Evolutionary conservation across 1,140 invertebrate species (phyloP).

Genomic region (Drosophila nannoptera): DNA sequence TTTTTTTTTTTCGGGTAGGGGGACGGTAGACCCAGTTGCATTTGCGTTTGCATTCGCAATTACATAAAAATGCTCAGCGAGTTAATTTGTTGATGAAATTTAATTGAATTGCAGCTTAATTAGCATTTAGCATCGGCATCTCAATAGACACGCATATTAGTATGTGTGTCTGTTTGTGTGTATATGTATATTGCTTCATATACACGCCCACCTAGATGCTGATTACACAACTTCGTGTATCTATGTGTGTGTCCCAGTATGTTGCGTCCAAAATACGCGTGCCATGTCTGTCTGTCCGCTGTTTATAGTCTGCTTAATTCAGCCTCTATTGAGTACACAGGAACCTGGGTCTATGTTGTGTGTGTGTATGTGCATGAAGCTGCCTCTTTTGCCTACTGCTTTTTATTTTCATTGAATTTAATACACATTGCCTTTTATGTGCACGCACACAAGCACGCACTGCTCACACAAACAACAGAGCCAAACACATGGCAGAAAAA

Average conservation of each 20-base stretch:
- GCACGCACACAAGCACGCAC: conserved; percentile 28
- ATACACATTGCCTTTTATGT: conserved; percentile 59
- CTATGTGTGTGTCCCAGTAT: conserved; percentile 8
- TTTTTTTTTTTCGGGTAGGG: conserved; percentile 11
- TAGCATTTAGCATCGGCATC: conserved; percentile 33
- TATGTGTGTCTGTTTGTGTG: background rate
- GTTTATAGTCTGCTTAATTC: conserved; percentile 59
- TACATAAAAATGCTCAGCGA: conserved; percentile 64
- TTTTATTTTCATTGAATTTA: conserved; percentile 76
- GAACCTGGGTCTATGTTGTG: background rate
- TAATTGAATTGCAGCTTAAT: conserved; percentile 49
- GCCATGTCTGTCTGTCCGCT: conserved; percentile 23
- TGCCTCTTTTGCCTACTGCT: conserved; percentile 48
- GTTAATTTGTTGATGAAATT: conserved; percentile 65
- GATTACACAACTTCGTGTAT: conserved; percentile 59
- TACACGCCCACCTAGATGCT: conserved; percentile 21
- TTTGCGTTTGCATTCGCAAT: conserved; percentile 61
- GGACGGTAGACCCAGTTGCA: background rate
- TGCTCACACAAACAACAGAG: conserved; percentile 11
- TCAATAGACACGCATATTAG: conserved; percentile 7
- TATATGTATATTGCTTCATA: background rate
- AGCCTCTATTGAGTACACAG: conserved; percentile 38
- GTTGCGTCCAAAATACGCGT: conserved; percentile 26
- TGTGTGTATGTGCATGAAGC: background rate
- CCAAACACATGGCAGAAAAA: background rate